Percentiles rank a stretch among this genome's conserved stretches.
Conservation (phyloP, 2,797 vertebrate species). For the Crax fasciolata region DNA sequence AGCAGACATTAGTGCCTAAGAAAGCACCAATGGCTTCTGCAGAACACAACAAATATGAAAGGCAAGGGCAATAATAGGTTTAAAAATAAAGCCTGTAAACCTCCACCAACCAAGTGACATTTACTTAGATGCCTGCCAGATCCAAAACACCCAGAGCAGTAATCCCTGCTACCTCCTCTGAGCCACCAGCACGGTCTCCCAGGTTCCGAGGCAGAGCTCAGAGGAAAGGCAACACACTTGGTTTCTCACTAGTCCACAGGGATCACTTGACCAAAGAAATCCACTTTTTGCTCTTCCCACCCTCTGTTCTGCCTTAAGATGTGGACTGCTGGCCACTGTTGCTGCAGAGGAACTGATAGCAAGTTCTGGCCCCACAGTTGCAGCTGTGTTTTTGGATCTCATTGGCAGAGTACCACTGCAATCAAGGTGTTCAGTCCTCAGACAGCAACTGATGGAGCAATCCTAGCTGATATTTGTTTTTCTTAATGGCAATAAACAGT, state of each 20-base stretch:
- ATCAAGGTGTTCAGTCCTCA: background rate
- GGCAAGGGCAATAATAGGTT: background rate
- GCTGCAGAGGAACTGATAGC: background rate
- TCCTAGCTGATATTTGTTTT: background rate
- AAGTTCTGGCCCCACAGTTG: background rate
- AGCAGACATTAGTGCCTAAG: background rate
- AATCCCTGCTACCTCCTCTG: background rate
- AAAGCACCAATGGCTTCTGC: background rate
- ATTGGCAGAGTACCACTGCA: background rate
- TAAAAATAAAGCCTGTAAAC: slow-evolving; percentile 8
- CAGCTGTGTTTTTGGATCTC: background rate
- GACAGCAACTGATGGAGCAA: background rate
- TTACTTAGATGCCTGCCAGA: background rate
- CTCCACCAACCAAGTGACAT: background rate
- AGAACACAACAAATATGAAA: background rate
- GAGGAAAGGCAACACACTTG: background rate
- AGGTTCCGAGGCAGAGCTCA: background rate
- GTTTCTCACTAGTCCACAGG: background rate
- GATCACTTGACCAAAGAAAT: background rate
- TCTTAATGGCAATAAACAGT: background rate
- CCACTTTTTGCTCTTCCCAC: background rate
- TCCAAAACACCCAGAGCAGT: background rate
- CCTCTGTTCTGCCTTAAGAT: background rate
- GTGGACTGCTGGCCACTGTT: background rate
- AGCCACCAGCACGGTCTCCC: background rate